A percentile compares a stretch with the other conserved stretches of the same genome.
phyloP scores from a whole-genome alignment of 2,797 vertebrate genomes.

The Nothura maculosa region DNA sequence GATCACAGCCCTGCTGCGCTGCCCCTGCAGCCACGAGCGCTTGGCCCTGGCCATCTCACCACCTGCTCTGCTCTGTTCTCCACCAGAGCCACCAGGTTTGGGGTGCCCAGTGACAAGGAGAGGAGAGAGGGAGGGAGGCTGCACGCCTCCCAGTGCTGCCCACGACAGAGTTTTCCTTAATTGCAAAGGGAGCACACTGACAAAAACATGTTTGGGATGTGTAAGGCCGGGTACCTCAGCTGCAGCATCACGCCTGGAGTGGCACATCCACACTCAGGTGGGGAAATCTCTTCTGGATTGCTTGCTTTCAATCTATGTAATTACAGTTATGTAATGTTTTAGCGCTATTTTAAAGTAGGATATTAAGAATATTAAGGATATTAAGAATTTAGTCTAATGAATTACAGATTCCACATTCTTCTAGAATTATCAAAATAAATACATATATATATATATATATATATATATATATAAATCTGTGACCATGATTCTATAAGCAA shows the following conservation, averaged over 20 bases:
- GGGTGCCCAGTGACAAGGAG: background rate
- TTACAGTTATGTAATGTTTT: background rate
- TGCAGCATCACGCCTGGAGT: accelerated
- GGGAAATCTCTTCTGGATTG: background rate
- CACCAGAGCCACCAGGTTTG: background rate
- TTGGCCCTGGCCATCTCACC: background rate
- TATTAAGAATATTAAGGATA: background rate
- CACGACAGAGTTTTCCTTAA: background rate
- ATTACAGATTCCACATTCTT: background rate
- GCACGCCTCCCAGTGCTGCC: accelerated
- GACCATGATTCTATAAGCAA: background rate
- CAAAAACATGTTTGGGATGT: background rate
- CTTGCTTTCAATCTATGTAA: background rate
- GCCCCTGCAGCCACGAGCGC: background rate
- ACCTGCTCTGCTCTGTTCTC: background rate
- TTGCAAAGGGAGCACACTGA: background rate
- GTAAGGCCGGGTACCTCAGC: background rate
- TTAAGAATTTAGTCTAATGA: background rate
- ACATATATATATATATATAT: background rate
- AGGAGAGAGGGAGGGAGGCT: background rate
- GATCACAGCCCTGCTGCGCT: background rate
- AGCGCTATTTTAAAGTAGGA: background rate
- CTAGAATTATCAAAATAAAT: background rate
- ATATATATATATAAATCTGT: background rate
- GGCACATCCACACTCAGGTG: accelerated